phyloP scores from a whole-genome alignment of 92 coral and sea anemone species.

The Epizoanthus rinbou region DNA sequence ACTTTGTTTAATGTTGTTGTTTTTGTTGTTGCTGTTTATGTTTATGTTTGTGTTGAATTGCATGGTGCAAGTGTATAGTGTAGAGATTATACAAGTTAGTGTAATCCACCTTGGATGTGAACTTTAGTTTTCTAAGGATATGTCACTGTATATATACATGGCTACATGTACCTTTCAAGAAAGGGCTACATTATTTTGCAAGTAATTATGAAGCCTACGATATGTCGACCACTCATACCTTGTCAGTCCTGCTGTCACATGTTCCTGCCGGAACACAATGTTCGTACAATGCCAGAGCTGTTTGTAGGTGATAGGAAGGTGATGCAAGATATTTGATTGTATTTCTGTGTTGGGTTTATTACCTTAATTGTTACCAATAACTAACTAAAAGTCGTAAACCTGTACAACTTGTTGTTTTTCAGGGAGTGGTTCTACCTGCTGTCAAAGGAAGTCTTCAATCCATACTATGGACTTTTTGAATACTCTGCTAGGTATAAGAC shows the following conservation, averaged over 20 bases:
- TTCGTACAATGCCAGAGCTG: not conserved
- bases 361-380: not conserved
- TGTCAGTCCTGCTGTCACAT: not conserved
- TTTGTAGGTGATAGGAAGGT: not conserved
- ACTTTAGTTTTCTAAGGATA: not conserved
- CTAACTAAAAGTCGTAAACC: not conserved
- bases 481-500: constrained; percentile 88
- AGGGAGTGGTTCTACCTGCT: constrained; percentile 98
- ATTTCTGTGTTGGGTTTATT: not conserved
- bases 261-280: not conserved
- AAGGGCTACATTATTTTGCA: too few relatives aligned
- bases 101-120: too few relatives aligned
- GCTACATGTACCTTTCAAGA: too few relatives aligned
- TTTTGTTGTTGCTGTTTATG: too few relatives aligned
- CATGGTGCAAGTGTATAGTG: too few relatives aligned
- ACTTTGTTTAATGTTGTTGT: too few relatives aligned
- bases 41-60: too few relatives aligned
- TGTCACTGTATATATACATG: not conserved
- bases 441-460: constrained; percentile 96
- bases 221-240: not conserved
- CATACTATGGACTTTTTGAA: constrained; percentile 96
- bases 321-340: not conserved
- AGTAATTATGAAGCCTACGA: not conserved
- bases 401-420: not conserved
- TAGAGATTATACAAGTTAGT: too few relatives aligned